These are phyloP conservation scores for Brachyalestes nurse DNA, from an alignment of 2,797 vertebrate genomes.

Conservation along the genomic window DNA sequence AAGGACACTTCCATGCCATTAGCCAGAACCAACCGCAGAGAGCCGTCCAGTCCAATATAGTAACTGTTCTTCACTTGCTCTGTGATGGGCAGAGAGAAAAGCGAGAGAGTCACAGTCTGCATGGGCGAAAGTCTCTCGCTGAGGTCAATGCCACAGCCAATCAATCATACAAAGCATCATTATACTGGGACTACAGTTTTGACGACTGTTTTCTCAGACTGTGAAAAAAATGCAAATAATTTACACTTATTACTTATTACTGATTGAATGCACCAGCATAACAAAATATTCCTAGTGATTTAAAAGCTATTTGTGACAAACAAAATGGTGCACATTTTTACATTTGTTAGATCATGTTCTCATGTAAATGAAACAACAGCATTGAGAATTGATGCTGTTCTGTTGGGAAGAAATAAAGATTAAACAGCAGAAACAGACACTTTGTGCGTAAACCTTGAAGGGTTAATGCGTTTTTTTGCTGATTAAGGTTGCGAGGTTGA, in stretches of 20 bases:
- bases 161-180: background rate
- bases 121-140: background rate
- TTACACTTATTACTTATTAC: background rate
- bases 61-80: conserved; percentile 99
- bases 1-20: conserved; percentile 98
- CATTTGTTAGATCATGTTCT: background rate
- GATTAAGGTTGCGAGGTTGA: conserved; percentile 3
- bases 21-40: conserved; percentile 90
- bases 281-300: background rate
- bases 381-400: background rate
- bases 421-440: background rate
- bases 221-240: background rate
- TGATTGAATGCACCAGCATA: background rate
- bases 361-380: background rate
- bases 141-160: background rate
- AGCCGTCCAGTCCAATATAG: conserved; percentile 93
- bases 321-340: background rate
- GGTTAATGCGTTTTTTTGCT: conserved; percentile 17
- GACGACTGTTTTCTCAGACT: background rate
- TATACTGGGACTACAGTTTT: background rate
- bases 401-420: background rate
- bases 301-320: background rate
- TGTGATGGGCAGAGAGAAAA: conserved; percentile 60
- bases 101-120: conserved; percentile 12
- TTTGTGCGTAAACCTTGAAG: background rate